phyloP scores from a whole-genome alignment of 2,797 vertebrate genomes.

The Limosa lapponica region DNA sequence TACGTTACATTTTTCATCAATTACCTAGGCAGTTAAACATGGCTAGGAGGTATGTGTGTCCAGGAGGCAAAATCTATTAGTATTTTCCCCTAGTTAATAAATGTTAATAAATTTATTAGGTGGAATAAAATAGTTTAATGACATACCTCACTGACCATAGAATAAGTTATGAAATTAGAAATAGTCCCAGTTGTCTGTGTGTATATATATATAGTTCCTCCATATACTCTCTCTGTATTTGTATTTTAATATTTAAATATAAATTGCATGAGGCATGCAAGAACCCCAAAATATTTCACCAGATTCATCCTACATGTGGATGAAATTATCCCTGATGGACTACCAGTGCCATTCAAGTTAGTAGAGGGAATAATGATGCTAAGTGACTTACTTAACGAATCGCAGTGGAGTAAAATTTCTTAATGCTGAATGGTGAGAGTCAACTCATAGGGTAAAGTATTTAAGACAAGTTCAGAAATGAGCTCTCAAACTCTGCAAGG shows the following conservation, averaged over 20 bases:
- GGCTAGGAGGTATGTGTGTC: not conserved
- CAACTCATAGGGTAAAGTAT: not conserved
- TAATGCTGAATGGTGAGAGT: not conserved
- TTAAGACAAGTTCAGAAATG: not conserved
- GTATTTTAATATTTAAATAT: not conserved
- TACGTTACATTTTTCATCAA: not conserved
- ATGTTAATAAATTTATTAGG: conserved; percentile 15
- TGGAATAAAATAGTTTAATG: conserved; percentile 18
- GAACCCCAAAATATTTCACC: not conserved
- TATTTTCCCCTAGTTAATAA: not conserved
- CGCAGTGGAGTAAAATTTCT: not conserved
- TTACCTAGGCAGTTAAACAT: conserved; percentile 5
- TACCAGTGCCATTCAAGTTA: not conserved
- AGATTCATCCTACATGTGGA: not conserved
- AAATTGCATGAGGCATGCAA: not conserved
- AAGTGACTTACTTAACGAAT: not conserved
- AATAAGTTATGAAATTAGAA: conserved; percentile 2
- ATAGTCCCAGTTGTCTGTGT: not conserved
- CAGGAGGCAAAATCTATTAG: conserved; percentile 30
- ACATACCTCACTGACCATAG: not conserved
- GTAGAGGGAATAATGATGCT: not conserved
- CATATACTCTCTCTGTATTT: not conserved
- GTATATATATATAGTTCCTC: not conserved
- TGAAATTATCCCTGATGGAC: not conserved
- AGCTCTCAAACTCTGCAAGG: not conserved